Conservation (phyloP, 2,113 vertebrate species). For the Falco punctatus region DNA sequence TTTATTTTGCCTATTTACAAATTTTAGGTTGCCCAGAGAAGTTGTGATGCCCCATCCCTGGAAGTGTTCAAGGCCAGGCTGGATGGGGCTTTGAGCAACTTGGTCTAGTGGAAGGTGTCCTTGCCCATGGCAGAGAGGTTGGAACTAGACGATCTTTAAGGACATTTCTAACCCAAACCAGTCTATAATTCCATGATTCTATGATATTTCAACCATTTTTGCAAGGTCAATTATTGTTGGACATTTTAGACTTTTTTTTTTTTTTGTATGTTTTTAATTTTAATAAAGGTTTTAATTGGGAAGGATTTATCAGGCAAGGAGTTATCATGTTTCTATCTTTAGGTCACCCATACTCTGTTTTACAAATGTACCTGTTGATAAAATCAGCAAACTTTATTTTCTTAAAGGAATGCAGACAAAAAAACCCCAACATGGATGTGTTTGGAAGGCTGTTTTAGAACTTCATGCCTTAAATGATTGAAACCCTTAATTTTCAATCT, state of each 20-base stretch:
- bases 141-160: too few relatives aligned
- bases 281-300: background rate
- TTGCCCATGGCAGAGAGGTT: too few relatives aligned
- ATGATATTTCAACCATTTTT: background rate
- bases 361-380: background rate
- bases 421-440: background rate
- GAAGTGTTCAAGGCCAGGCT: too few relatives aligned
- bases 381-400: background rate
- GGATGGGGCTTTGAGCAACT: too few relatives aligned
- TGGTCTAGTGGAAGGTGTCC: too few relatives aligned
- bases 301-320: background rate
- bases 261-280: background rate
- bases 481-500: background rate
- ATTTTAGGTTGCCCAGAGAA: background rate
- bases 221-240: background rate
- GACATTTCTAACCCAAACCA: too few relatives aligned
- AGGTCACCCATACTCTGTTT: background rate
- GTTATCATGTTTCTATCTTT: background rate
- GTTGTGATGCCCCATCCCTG: too few relatives aligned
- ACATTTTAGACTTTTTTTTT: background rate
- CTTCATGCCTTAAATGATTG: background rate
- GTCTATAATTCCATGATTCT: too few relatives aligned
- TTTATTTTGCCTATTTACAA: background rate
- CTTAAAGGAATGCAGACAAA: background rate
- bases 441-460: background rate